Evolutionary conservation across 2,113 vertebrate species (phyloP).

Genomic region (Stigmatopora nigra): DNA sequence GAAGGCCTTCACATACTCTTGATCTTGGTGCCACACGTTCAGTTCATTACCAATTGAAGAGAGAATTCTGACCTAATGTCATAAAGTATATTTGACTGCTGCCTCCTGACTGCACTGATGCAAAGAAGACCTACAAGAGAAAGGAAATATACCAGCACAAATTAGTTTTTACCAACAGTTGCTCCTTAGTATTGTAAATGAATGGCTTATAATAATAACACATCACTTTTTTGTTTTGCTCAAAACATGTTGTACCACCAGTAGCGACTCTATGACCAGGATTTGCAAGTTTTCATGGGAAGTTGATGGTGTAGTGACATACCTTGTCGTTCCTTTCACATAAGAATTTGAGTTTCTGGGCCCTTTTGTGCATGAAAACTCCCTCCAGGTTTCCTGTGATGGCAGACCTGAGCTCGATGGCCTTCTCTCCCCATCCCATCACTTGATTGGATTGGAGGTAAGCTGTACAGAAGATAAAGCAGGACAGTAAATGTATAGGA

Average conservation of each 20-base stretch:
- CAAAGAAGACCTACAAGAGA: constrained; percentile 82
- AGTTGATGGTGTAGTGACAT: background rate
- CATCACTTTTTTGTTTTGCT: too few relatives aligned
- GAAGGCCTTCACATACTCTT: constrained; percentile 6
- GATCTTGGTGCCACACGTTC: constrained; percentile 15
- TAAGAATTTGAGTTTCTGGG: constrained; percentile 92
- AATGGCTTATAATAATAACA: too few relatives aligned
- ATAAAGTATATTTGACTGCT: constrained; percentile 95
- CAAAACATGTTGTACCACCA: too few relatives aligned
- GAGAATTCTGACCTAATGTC: constrained; percentile 84
- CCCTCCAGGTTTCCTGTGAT: constrained; percentile 83
- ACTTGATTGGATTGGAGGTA: constrained; percentile 92
- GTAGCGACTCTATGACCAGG: too few relatives aligned
- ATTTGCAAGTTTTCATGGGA: background rate
- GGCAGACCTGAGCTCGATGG: constrained; percentile 85
- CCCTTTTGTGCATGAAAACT: constrained; percentile 93
- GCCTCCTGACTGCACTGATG: constrained; percentile 81
- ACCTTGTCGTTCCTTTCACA: constrained; percentile 98
- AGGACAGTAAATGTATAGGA: background rate
- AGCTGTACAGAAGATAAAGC: constrained; percentile 62
- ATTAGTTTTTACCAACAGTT: background rate
- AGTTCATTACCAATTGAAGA: constrained; percentile 80
- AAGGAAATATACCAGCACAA: background rate
- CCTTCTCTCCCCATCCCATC: constrained; percentile 95
- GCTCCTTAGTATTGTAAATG: too few relatives aligned